Evolutionary conservation across 2,113 vertebrate species (phyloP), one percentile per base, ranked within the genome.

Genomic region (Datnioides undecimradiatus): DNA sequence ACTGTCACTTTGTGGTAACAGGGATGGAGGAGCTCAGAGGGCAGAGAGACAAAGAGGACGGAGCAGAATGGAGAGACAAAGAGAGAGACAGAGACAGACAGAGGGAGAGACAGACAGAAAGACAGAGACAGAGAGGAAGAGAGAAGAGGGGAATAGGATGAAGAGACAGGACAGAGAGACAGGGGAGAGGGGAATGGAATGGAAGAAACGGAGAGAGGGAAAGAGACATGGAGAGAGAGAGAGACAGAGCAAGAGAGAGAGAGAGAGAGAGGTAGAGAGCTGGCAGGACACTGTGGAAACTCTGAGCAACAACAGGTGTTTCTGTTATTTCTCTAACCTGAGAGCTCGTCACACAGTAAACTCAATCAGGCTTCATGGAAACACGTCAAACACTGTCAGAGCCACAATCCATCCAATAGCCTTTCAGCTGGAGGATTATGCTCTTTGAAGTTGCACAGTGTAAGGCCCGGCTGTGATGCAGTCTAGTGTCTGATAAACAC

Each of bases 221-320:
- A n/a, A n/a, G n/a, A n/a, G n/a, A n/a, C n/a, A n/a, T n/a, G n/a
- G n/a, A n/a, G n/a, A n/a, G n/a, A n/a, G n/a, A n/a, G n/a, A n/a
- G n/a, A n/a, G n/a, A n/a, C n/a, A n/a, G n/a, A 48, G 43, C n/a
- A n/a, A n/a, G 45, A 27, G 33, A 51, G 45, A 23, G 33, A 34
- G 59, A 34, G 23, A 10, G 36, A 41, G 55, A 72, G 19, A 46
- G 27, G 29, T n/a, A 25, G 64, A 11, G 48, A 60, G 45, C 68
- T 79, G 80, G 55, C 57, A 40, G 68, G 11, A 46, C 52, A 41
- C 43, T 9, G 38, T 77, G 85, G 85, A 81, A 78, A 84, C 36
- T 73, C 27, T 66, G 75, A 77, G 55, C 51, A 58, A 33, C 63
- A 58, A 8, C 82, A 73, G 79, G 83, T 83, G 76, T 69, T 76